phyloP scores from a whole-genome alignment of 2,797 vertebrate genomes.

The Clamator glandarius region DNA sequence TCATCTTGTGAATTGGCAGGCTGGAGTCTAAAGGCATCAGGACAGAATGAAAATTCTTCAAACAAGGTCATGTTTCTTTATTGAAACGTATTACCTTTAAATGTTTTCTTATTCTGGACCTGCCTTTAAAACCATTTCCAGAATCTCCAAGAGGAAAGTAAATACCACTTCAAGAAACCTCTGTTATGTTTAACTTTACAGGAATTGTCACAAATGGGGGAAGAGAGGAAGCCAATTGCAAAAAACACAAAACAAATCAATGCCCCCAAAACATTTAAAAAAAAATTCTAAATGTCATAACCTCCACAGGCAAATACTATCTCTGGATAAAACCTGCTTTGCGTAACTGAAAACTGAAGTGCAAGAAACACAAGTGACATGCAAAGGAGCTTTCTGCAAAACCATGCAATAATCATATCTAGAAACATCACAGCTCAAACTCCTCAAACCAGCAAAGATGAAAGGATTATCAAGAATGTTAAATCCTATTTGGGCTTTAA shows the following conservation, averaged over 20 bases:
- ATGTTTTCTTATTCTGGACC: not conserved
- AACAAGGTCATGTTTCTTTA: not conserved
- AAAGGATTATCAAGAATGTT: not conserved
- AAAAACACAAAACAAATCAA: not conserved
- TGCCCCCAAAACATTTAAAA: fast-evolving
- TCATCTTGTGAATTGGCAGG: not conserved
- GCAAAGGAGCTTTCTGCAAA: not conserved
- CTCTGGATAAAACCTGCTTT: not conserved
- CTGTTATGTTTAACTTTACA: not conserved
- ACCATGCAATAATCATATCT: not conserved
- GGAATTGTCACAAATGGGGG: not conserved
- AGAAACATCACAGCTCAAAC: not conserved
- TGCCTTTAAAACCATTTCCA: not conserved
- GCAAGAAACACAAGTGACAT: not conserved
- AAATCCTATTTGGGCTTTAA: not conserved
- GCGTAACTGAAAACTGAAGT: not conserved
- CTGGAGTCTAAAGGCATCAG: not conserved
- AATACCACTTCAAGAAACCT: not conserved
- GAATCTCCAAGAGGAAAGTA: not conserved
- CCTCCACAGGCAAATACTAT: not conserved
- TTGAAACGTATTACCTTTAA: not conserved
- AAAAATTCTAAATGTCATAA: not conserved
- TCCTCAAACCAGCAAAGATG: not conserved
- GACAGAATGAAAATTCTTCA: not conserved
- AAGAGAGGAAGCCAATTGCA: too few species aligned